phyloP scores from a whole-genome alignment of 2,797 vertebrate genomes.

The Rhynchotus rufescens region DNA sequence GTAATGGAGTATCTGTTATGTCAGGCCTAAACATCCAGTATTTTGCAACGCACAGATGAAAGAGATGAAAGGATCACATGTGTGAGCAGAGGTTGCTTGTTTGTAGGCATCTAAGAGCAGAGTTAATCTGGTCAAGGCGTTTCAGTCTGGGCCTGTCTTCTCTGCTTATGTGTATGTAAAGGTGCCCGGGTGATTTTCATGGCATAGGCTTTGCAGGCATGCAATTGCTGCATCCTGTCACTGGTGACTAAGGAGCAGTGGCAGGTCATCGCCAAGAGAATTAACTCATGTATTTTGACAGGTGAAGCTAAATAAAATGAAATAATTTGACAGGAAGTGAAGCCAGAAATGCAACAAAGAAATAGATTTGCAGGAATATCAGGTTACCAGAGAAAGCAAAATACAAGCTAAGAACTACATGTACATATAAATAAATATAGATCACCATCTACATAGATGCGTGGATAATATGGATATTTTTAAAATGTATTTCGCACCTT shows the following conservation, averaged over 20 bases:
- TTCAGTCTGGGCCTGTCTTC: conserved; percentile 7
- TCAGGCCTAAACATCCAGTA: neutral
- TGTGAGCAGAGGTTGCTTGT: neutral
- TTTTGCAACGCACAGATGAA: neutral
- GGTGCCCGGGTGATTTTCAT: conserved; percentile 45
- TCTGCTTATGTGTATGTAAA: neutral
- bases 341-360: conserved; percentile 42
- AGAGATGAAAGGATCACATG: neutral
- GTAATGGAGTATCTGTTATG: neutral
- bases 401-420: neutral
- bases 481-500: neutral
- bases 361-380: conserved; percentile 6
- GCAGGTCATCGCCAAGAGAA: conserved; percentile 59
- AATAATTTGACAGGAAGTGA: conserved; percentile 53
- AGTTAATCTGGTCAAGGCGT: neutral
- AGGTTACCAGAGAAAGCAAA: neutral
- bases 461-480: neutral
- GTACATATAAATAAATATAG: neutral
- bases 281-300: conserved; percentile 64
- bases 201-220: conserved; percentile 5
- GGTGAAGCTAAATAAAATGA: conserved; percentile 58
- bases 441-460: neutral
- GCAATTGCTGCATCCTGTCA: conserved; percentile 31
- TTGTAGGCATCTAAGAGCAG: neutral
- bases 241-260: conserved; percentile 30